Conservation (phyloP, 2,797 vertebrate species). For the Nannoperca australis region DNA sequence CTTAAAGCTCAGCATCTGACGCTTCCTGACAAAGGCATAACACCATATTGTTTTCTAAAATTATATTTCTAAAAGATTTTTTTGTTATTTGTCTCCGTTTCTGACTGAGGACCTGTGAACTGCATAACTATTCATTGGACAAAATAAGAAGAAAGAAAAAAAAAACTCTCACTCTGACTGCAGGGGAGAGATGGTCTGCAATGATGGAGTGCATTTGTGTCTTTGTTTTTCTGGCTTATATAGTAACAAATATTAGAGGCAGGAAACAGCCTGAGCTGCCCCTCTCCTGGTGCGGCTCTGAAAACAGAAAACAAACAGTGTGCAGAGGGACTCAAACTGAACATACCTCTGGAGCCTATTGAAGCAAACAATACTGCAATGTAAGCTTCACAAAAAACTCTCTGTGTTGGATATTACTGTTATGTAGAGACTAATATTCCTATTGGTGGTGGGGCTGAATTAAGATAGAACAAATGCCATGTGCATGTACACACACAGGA, state of each 20-base stretch:
- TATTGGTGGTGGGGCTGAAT: conserved; percentile 31
- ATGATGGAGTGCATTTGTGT: conserved; percentile 51
- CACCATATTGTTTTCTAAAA: conserved; percentile 76
- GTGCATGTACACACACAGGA: conserved; percentile 13
- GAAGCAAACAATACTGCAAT: neutral
- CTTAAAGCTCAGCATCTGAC: conserved; percentile 65
- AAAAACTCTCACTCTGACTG: conserved; percentile 55
- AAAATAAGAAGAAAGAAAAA: conserved; percentile 38
- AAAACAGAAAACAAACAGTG: conserved; percentile 33
- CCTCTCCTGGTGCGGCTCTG: conserved; percentile 25
- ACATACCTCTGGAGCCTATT: conserved; percentile 34
- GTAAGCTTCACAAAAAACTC: neutral
- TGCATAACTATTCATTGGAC: conserved; percentile 57
- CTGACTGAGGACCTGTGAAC: conserved; percentile 58
- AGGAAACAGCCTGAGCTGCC: conserved; percentile 38
- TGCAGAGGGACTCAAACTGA: conserved; percentile 18
- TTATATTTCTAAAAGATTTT: conserved; percentile 74
- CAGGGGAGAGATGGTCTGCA: conserved; percentile 61
- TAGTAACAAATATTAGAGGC: conserved; percentile 54
- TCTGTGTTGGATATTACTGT: conserved; percentile 9
- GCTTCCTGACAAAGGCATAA: conserved; percentile 54
- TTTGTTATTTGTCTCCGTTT: conserved; percentile 58
- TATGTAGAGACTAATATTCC: conserved; percentile 15
- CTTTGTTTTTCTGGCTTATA: conserved; percentile 69
- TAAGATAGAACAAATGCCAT: conserved; percentile 14